phyloP scores from a whole-genome alignment of 1,140 invertebrate genomes.

The Phortica variegata region DNA sequence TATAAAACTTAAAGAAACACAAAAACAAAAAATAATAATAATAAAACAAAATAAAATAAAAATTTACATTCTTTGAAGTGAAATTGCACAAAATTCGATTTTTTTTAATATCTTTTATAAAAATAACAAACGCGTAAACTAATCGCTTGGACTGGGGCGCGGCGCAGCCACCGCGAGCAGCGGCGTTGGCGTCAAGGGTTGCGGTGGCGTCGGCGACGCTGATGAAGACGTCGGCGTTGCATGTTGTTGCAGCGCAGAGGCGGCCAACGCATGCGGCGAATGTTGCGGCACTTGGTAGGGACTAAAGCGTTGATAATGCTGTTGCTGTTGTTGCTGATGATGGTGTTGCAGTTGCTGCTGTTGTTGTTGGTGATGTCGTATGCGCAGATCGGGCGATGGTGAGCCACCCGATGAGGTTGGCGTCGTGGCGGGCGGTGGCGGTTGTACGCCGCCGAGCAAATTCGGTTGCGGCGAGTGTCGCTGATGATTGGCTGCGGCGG shows the following conservation, averaged over 20 bases:
- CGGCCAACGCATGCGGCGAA: constrained; percentile 17
- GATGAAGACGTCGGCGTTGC: not conserved
- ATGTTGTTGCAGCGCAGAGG: constrained; percentile 26
- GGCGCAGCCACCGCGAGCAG: too few relatives aligned
- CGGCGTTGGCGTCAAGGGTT: not conserved
- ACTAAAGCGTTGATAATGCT: constrained; percentile 55
- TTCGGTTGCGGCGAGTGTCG: constrained; percentile 24
- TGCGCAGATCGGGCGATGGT: constrained; percentile 48
- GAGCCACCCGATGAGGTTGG: constrained; percentile 45
- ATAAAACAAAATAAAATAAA: too few relatives aligned
- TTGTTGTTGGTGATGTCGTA: too few relatives aligned
- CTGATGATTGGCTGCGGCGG: constrained; percentile 33
- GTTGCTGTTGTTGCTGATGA: constrained; percentile 22
- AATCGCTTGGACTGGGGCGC: too few relatives aligned
- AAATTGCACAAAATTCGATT: constrained; percentile 15
- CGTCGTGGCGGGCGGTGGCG: constrained; percentile 26
- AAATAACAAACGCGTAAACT: too few relatives aligned
- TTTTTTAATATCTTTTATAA: not conserved
- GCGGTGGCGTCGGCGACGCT: constrained; percentile 13
- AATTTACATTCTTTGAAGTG: constrained; percentile 8
- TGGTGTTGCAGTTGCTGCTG: constrained; percentile 23
- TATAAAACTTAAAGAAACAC: constrained; percentile 13
- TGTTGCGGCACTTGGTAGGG: constrained; percentile 54
- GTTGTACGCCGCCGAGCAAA: not conserved
- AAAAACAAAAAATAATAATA: too few relatives aligned